Base-by-base conservation (phyloP, 2,888 invertebrate species). In the Zaprionus bogoriensis region DNA sequence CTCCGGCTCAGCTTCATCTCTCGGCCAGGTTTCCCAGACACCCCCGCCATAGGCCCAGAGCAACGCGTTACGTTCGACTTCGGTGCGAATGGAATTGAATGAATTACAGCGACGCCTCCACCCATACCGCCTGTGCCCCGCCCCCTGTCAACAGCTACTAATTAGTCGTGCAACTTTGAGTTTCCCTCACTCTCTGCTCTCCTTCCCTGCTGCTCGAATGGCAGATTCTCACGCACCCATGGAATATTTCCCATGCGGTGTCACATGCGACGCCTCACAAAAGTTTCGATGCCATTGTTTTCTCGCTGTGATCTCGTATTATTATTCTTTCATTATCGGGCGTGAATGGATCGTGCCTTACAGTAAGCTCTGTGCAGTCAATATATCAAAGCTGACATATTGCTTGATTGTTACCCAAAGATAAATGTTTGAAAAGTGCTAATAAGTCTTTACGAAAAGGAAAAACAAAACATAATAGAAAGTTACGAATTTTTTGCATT, bases 201-300 rank as follows among this genome's bases (percentile, higher is more conserved):
- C 12, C 30, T 30, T n/a, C n/a, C 27, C 10, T 4, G 1, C 30
- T 30, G 30, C 1, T 30, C n/a, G n/a, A n/a, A n/a, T n/a, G 22
- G n/a, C 20, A 14, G 23, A 6, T 38, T 67, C 57, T 44, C 66
- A 73, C 48, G 44, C 32, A 44, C 36, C 22, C 41, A 52, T 54
- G 52, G 42, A 74, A 75, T 54, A 54, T 67, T 76, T 80, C 81
- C 53, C 71, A 71, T 68, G 64, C n/a, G 41, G 36, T 64, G 50
- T 81, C 62, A 62, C 65, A 65, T 74, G 78, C 74, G 62, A 67
- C 62, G 58, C 66, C 62, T 67, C 39, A 52, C 30, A 58, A 36
- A 14, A 17, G 10, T 22, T 63, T 68, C 12, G 47, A 51, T 58
- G 67, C 57, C 71, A 78, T 75, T 77, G 75, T 72, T 52, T 39